Percentiles rank a stretch among this genome's conserved stretches.
These are phyloP conservation scores for Hormaphis cornu DNA, from an alignment of 1,140 invertebrate species.

Conservation along the genomic window DNA sequence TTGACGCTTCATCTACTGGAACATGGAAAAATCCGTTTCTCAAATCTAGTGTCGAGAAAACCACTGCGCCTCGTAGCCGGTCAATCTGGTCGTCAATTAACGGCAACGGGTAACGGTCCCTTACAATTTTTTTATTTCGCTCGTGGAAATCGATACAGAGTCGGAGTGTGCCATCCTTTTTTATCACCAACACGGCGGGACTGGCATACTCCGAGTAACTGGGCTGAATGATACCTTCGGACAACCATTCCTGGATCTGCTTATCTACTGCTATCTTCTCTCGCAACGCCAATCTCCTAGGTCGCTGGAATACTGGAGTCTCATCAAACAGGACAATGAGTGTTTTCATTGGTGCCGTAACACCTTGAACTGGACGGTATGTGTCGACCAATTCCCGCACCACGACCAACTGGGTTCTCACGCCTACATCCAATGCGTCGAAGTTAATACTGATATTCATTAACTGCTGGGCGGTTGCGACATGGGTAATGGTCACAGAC, in stretches of 20 bases:
- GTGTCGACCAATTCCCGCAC: background rate
- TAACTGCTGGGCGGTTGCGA: background rate
- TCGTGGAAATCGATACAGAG: background rate
- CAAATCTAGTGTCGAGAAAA: background rate
- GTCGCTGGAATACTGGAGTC: background rate
- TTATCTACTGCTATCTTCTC: slow-evolving; percentile 39
- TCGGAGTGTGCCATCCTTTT: slow-evolving; percentile 44
- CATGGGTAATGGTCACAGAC: background rate
- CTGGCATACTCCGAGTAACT: slow-evolving; percentile 43
- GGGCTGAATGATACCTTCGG: slow-evolving; percentile 40
- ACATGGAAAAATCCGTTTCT: background rate
- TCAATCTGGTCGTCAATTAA: slow-evolving; percentile 5
- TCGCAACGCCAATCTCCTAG: slow-evolving; percentile 25
- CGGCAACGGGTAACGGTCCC: background rate
- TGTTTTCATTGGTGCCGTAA: background rate
- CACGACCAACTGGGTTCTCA: background rate
- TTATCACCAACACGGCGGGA: slow-evolving; percentile 43
- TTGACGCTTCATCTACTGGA: slow-evolving; percentile 39
- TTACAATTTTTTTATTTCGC: background rate
- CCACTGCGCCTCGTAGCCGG: slow-evolving; percentile 33
- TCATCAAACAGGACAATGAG: background rate
- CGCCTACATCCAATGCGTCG: background rate
- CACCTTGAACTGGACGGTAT: background rate
- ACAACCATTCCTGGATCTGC: background rate
- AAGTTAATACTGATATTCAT: background rate